Evolutionary conservation across 2,888 invertebrate species (phyloP).

Genomic region (Pemphredon lugubris): DNA sequence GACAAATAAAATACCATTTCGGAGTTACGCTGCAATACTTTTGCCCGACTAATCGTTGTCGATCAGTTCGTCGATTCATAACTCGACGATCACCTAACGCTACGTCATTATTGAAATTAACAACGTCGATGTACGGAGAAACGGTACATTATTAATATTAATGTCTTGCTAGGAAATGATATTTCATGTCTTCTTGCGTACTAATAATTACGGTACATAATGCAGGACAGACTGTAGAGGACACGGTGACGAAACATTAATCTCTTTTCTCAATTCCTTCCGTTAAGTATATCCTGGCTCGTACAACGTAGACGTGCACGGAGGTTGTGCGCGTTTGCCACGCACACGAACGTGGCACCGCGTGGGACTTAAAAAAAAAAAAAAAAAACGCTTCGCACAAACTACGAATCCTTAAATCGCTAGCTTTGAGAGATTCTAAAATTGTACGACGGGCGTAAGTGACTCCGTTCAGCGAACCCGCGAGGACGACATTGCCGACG

Average conservation of each 20-base stretch:
- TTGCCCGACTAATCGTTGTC: no score
- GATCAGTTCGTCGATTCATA: not conserved
- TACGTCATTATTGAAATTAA: no score
- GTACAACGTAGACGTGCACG: not conserved
- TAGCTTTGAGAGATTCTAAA: not conserved
- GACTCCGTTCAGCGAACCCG: not conserved
- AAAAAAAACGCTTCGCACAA: not conserved
- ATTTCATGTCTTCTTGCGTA: constrained; percentile 30
- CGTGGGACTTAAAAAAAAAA: not conserved
- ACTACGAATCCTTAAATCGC: not conserved
- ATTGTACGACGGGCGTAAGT: not conserved
- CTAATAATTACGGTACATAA: constrained; percentile 29
- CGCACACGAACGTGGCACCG: constrained; percentile 3
- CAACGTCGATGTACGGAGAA: no score
- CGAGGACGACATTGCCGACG: not conserved
- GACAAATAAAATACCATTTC: constrained; percentile 27
- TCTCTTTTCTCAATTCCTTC: not conserved
- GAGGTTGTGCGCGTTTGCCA: not conserved
- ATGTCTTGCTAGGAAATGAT: no score
- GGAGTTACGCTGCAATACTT: not conserved
- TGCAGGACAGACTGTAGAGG: constrained; percentile 27
- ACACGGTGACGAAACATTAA: not conserved
- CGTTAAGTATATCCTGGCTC: not conserved
- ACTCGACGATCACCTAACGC: not conserved
- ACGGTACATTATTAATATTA: no score